phyloP scores from a whole-genome alignment of 2,113 vertebrate genomes.

The Girardinichthys multiradiatus region DNA sequence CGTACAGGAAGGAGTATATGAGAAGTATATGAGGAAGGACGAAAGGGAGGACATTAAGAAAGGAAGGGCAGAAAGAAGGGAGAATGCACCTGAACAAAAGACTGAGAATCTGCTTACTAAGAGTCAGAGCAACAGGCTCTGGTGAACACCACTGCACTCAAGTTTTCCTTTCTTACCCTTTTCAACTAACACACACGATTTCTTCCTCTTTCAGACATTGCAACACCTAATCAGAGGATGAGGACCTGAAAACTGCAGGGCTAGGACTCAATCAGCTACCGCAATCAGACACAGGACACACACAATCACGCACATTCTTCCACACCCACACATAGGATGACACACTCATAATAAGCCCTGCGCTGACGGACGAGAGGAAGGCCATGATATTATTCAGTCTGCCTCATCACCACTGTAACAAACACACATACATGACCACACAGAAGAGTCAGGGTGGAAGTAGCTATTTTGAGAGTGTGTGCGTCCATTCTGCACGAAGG shows the following conservation, averaged over 20 bases:
- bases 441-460: slow-evolving; percentile 59
- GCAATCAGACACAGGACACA: slow-evolving; percentile 67
- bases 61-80: no score
- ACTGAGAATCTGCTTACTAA: slow-evolving; percentile 2
- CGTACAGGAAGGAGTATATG: not conserved
- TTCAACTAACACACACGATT: slow-evolving; percentile 8
- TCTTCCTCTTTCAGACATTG: slow-evolving; percentile 52
- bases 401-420: slow-evolving; percentile 67
- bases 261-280: slow-evolving; percentile 71
- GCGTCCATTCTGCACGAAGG: slow-evolving; percentile 73
- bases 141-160: slow-evolving; percentile 16
- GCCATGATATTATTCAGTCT: slow-evolving; percentile 75
- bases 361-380: slow-evolving; percentile 64
- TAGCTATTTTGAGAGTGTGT: slow-evolving; percentile 76
- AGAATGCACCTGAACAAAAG: not conserved
- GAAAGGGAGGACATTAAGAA: not conserved
- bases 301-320: slow-evolving; percentile 28
- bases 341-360: slow-evolving; percentile 64
- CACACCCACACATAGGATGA: slow-evolving; percentile 22
- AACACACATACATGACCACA: slow-evolving; percentile 46
- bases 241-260: slow-evolving; percentile 67
- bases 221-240: slow-evolving; percentile 72
- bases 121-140: slow-evolving; percentile 4
- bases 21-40: not conserved
- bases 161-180: not conserved